phyloP scores from a whole-genome alignment of 2,888 invertebrate genomes.

The Lathronympha strigana region DNA sequence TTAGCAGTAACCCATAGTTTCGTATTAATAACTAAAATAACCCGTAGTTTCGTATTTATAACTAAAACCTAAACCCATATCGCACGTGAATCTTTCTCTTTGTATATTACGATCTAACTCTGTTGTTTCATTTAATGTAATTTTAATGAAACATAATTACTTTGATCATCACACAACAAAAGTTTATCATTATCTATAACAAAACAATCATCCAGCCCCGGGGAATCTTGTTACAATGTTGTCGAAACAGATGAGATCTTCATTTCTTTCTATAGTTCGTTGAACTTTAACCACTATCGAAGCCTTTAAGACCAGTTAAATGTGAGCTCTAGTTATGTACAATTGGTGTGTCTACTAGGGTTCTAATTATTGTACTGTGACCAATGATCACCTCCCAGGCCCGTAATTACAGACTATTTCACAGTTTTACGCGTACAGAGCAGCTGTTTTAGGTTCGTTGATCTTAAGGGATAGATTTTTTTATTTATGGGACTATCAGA shows the following conservation, averaged over 20 bases:
- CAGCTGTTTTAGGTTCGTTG: slow-evolving; percentile 25
- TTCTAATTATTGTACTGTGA: slow-evolving; percentile 26
- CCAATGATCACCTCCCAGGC: slow-evolving; percentile 23
- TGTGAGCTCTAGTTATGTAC: slow-evolving; percentile 2
- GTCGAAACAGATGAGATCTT: slow-evolving; percentile 40
- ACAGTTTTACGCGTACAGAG: slow-evolving; percentile 36
- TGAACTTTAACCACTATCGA: slow-evolving; percentile 26
- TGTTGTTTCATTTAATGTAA: slow-evolving; percentile 20
- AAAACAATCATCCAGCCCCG: slow-evolving; percentile 29
- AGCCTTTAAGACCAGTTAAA: slow-evolving; percentile 18
- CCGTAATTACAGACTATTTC: slow-evolving; percentile 38
- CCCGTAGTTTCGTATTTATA: too few relatives aligned
- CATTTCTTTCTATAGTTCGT: slow-evolving; percentile 37
- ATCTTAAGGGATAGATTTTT: neutral
- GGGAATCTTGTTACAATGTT: slow-evolving; percentile 28
- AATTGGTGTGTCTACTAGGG: neutral
- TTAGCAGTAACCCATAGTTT: too few relatives aligned
- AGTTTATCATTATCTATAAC: slow-evolving; percentile 25
- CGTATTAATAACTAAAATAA: too few relatives aligned
- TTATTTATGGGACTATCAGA: too few relatives aligned
- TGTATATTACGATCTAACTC: too few relatives aligned
- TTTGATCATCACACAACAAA: slow-evolving; percentile 34
- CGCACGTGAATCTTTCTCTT: too few relatives aligned
- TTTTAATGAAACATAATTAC: slow-evolving; percentile 34
- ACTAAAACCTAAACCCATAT: too few relatives aligned